Evolutionary conservation across 2,888 invertebrate genomes (phyloP).

Genomic region (Orgyia antiqua): DNA sequence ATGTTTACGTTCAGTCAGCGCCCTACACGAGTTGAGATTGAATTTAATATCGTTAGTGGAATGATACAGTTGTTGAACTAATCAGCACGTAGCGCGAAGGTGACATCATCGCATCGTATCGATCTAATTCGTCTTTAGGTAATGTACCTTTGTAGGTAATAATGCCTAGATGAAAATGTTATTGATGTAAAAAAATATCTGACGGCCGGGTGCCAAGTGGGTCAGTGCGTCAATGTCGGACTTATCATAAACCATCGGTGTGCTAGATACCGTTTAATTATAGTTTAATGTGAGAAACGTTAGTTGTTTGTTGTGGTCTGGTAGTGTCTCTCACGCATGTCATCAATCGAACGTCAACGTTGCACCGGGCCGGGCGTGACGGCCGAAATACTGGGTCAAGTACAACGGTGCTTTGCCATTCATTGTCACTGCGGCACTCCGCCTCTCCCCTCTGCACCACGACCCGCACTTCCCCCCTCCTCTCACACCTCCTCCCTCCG

Average conservation of each 20-base stretch:
- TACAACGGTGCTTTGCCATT: constrained; percentile 76
- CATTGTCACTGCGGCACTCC: constrained; percentile 55
- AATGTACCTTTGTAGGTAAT: constrained; percentile 12
- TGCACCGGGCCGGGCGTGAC: constrained; percentile 49
- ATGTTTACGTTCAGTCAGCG: constrained; percentile 34
- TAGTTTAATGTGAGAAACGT: constrained; percentile 39
- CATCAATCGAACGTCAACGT: constrained; percentile 50
- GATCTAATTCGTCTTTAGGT: constrained; percentile 11
- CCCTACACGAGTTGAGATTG: constrained; percentile 43
- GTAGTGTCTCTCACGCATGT: constrained; percentile 44
- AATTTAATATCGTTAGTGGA: constrained; percentile 24
- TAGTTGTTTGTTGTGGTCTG: constrained; percentile 25
- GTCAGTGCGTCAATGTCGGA: constrained; percentile 70
- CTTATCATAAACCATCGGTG: constrained; percentile 48
- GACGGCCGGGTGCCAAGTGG: constrained; percentile 54
- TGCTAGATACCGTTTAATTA: constrained; percentile 38
- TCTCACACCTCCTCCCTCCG: constrained; percentile 4
- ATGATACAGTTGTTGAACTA: constrained; percentile 34
- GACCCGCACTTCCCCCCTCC: constrained; percentile 24
- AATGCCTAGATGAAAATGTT: constrained; percentile 43
- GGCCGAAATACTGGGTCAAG: constrained; percentile 72
- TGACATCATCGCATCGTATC: constrained; percentile 44
- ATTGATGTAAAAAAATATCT: constrained; percentile 55
- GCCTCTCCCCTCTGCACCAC: constrained; percentile 25
- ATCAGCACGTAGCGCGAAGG: constrained; percentile 35